Evolutionary conservation across 1,140 invertebrate species (phyloP), one percentile per base, ranked within the genome.

Genomic region (Stenopsyche tienmushanensis): DNA sequence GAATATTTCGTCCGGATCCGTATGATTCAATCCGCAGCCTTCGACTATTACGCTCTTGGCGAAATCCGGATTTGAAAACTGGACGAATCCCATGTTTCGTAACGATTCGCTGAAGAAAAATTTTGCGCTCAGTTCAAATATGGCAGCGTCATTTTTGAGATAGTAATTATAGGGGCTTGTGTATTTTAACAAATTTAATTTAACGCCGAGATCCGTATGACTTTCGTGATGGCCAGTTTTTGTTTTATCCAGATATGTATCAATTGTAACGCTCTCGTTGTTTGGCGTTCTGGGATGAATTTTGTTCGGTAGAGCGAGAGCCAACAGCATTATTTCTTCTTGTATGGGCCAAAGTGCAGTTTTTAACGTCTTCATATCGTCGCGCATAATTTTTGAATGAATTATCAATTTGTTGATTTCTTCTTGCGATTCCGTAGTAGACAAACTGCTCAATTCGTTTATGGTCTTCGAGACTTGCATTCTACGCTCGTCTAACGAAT

Each of bases 31-130:
- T 13, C 86, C 85, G 70, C 83, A 85, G 2, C 86, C 89, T 77
- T 91, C 88, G 5, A 89, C 77, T 17, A 90, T 73, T 1, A 86
- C 70, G 73, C 87, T 88, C 57, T 84, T 83, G 41, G 78, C 75
- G 75, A 90, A 89, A 75, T 90, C 88, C 5, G 86, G 74, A 76
- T 86, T 86, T 8, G 84, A 85, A 75, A 86, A 83, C 50, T 81
- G 80, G 0, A 73, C 75, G 70, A 80, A 86, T 20, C 80, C 78
- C 17, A 75, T 68, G 10, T 82, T 72, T 71, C 77, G 72, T 0
- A 87, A 73, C 52, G 76, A 71, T 3, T 81, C 71, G 54, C 74
- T 78, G 15, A 85, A 80, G 69, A 78, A 82, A 69, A 86, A 80
- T 44, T 85, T 75, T 29, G 83, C 72, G n/a, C 78, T 80, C 3